Evolutionary conservation across 2,113 vertebrate species (phyloP), one percentile per base, ranked within the genome.

Genomic region (Gadus macrocephalus): DNA sequence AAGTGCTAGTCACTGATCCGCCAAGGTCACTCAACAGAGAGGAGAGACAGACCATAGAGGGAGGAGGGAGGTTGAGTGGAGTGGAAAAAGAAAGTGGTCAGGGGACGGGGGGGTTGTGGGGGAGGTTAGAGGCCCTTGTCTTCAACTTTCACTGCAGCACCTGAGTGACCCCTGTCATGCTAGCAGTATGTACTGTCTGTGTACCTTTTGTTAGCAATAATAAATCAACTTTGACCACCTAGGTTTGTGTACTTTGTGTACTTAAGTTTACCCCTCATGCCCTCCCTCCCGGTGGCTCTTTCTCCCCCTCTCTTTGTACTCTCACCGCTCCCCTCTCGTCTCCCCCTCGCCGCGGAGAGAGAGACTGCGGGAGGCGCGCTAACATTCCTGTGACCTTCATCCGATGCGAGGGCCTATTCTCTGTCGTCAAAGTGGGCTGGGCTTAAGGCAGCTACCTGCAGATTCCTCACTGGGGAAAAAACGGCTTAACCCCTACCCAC

Each of bases 1-100:
- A 91, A 79, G 88, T 88, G 81, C 85, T 88, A 88, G 87, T 87
- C 88, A 85, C 89, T 88, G 84, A 89, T 91, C 85, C 93, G 89
- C 94, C 96, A 98, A 98, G 97, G 97, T 98, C 96, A 97, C 93
- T 89, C 77, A 85, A 81, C 88, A 89, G 71, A 83, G 81, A 85
- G 68, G 72, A 86, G 77, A 81, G 73, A 79, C 84, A 92, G 92
- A 83, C 74, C 76, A 81, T 77, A 76, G 80, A 77, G 75, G 73
- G 75, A 75, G 80, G 12, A 27, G 20, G 31, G 42, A 25, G 81
- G 12, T 49, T 49, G 42, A 49, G 42, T 49, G 42, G 11, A 49
- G 42, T 49, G 77, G 77, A 81, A 64, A 35, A 69, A 76, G 77
- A 72, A 67, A 68, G 76, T 61, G 49, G 15, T 67, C 56, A 72